A percentile compares a stretch with the other conserved stretches of the same genome.
phyloP scores from a whole-genome alignment of 1,140 invertebrate genomes.

The Babylonia areolata region DNA sequence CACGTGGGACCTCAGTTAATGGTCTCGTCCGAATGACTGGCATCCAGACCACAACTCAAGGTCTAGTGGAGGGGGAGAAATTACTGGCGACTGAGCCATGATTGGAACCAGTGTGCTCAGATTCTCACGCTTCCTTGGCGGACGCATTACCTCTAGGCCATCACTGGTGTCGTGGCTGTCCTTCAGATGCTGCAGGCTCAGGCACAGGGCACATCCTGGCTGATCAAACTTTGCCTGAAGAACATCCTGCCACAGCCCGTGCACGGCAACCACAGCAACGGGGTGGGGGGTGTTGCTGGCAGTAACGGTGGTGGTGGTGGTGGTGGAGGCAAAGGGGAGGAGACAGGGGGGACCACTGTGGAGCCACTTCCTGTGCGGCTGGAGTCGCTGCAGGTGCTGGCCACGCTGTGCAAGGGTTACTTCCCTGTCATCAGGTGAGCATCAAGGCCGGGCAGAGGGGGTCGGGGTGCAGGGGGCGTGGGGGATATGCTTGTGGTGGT shows the following conservation, averaged over 20 bases:
- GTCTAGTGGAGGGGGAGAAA: too few species aligned
- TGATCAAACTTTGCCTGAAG: conserved; percentile 73
- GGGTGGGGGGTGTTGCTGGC: neutral
- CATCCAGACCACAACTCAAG: too few species aligned
- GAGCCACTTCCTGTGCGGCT: conserved; percentile 81
- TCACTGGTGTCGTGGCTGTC: too few species aligned
- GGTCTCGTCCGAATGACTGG: too few species aligned
- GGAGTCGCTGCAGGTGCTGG: conserved; percentile 86
- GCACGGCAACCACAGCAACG: neutral
- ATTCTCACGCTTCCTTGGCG: too few species aligned
- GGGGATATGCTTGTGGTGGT: too few species aligned
- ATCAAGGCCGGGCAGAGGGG: too few species aligned
- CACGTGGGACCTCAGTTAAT: too few species aligned
- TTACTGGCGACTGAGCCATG: too few species aligned
- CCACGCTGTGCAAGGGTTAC: conserved; percentile 83
- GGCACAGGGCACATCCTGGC: conserved; percentile 70
- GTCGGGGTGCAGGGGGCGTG: neutral
- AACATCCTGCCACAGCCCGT: conserved; percentile 65
- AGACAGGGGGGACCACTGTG: conserved; percentile 9
- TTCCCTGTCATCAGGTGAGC: conserved; percentile 78
- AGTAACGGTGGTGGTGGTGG: neutral
- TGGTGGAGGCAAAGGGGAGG: neutral
- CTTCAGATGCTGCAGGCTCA: conserved; percentile 55
- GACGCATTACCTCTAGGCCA: too few species aligned
- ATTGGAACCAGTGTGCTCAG: too few species aligned